These are phyloP conservation scores for Loris lydekkerianus DNA, from an alignment of 2,797 vertebrate genomes.

Conservation along the genomic window DNA sequence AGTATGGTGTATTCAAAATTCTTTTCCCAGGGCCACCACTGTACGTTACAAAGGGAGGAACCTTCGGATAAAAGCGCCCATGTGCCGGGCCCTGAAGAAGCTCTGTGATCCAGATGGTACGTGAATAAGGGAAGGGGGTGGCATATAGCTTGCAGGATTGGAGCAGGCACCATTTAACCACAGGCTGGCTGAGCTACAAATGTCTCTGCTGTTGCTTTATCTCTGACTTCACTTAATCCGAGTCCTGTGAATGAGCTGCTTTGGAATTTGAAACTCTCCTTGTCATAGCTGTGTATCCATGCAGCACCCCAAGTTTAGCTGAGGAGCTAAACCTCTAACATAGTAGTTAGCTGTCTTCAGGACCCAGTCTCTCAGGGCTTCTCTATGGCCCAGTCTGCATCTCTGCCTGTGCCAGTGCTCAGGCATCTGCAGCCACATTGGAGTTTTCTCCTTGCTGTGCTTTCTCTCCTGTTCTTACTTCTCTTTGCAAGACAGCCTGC, in stretches of 20 bases:
- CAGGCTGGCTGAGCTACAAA: neutral
- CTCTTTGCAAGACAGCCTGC: neutral
- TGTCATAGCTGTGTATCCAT: neutral
- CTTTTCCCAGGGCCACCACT: slow-evolving; percentile 93
- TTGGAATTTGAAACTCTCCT: too few relatives aligned
- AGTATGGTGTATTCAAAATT: neutral
- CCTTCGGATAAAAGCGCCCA: slow-evolving; percentile 98
- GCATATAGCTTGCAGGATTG: slow-evolving; percentile 20
- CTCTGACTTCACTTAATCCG: neutral
- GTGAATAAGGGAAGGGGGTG: slow-evolving; percentile 56
- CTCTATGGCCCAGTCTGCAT: fast-evolving
- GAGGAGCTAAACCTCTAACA: neutral
- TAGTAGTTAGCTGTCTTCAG: neutral
- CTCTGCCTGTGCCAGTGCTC: neutral
- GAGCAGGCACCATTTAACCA: too few relatives aligned
- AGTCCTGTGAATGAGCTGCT: neutral
- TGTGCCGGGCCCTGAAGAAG: slow-evolving; percentile 98
- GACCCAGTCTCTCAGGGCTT: fast-evolving
- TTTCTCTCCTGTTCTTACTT: neutral
- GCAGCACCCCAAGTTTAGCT: neutral
- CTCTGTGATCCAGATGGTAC: slow-evolving; percentile 99
- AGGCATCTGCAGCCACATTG: neutral
- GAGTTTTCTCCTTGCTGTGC: fast-evolving
- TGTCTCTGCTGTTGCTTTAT: neutral
- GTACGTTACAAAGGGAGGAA: slow-evolving; percentile 99